phyloP scores from a whole-genome alignment of 35 echinoderm and acorn worm species.

The Strongylocentrotus purpuratus region DNA sequence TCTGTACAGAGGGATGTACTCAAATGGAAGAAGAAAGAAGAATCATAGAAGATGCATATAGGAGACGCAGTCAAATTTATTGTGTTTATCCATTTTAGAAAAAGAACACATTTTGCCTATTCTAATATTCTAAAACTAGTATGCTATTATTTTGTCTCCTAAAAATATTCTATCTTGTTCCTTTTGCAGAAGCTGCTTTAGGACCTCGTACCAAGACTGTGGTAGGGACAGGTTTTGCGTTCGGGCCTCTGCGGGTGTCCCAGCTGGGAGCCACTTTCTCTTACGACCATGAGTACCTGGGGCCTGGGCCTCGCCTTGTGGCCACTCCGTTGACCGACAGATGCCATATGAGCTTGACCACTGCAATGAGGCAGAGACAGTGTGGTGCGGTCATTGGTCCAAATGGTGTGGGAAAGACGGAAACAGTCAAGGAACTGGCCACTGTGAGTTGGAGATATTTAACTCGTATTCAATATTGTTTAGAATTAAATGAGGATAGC shows the following conservation, averaged over 20 bases:
- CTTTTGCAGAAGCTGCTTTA: background rate
- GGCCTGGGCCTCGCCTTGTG: slow-evolving; percentile 62
- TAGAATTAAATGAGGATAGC: too few species aligned
- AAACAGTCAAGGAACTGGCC: slow-evolving; percentile 77
- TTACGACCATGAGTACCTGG: slow-evolving; percentile 90
- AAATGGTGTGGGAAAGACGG: slow-evolving; percentile 67
- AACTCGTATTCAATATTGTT: too few species aligned
- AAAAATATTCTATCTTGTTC: background rate
- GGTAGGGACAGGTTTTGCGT: slow-evolving; percentile 44
- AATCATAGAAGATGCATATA: too few species aligned
- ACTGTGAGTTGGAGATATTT: slow-evolving; percentile 56
- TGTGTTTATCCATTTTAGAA: too few species aligned
- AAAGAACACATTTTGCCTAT: too few species aligned
- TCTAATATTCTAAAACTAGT: too few species aligned
- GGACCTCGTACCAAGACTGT: slow-evolving; percentile 6
- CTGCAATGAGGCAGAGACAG: slow-evolving; percentile 70
- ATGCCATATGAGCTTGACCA: slow-evolving; percentile 83
- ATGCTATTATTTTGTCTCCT: too few species aligned
- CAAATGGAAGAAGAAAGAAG: too few species aligned
- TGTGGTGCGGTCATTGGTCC: slow-evolving; percentile 87
- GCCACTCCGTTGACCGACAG: slow-evolving; percentile 87
- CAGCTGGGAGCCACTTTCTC: slow-evolving; percentile 83
- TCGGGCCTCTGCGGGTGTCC: slow-evolving; percentile 62
- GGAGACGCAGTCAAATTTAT: too few species aligned
- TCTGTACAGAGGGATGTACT: too few species aligned